Conservation (phyloP, 2,113 vertebrate species). For the Spilogale gracilis region DNA sequence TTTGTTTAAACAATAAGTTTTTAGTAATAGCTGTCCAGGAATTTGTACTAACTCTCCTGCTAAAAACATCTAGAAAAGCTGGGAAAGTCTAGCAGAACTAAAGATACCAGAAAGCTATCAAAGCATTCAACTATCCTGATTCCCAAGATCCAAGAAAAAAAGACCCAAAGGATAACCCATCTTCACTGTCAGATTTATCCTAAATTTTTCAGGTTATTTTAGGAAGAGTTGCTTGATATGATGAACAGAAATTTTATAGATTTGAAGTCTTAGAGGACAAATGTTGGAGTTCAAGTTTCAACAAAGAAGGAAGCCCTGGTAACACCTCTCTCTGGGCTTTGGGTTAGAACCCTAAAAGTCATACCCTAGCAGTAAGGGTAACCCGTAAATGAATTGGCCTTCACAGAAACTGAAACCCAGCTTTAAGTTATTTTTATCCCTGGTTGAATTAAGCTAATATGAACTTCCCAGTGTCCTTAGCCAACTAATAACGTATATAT, state of each 20-base stretch:
- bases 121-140: background rate
- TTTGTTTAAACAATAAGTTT: background rate
- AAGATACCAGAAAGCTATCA: background rate
- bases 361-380: background rate
- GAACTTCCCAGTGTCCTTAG: background rate
- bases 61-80: conserved; percentile 2
- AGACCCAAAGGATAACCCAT: background rate
- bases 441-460: background rate
- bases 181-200: background rate
- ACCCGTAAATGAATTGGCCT: background rate
- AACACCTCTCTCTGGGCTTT: background rate
- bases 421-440: background rate
- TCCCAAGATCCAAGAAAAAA: background rate
- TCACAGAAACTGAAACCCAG: background rate
- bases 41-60: background rate
- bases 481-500: background rate
- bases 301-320: background rate
- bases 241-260: background rate
- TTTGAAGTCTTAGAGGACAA: background rate
- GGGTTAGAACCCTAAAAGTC: background rate
- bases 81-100: background rate
- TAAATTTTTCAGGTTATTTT: background rate
- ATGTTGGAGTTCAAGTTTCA: background rate
- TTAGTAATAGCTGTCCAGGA: background rate
- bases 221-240: background rate